Evolutionary conservation across 2,888 invertebrate genomes (phyloP).

Genomic region (Omphaloscelis lunosa): DNA sequence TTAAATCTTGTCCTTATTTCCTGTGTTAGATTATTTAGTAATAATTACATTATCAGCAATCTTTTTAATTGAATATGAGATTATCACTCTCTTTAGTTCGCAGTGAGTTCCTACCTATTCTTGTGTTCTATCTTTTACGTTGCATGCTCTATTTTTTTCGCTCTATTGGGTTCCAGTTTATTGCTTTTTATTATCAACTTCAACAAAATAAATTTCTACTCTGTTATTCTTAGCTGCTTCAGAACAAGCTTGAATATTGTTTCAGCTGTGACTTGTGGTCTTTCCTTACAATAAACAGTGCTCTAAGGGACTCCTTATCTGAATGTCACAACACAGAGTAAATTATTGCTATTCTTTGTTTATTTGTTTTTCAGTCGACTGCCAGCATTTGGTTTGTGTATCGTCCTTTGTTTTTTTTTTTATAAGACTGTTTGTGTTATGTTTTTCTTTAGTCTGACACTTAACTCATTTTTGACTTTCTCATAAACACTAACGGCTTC

Average conservation of each 20-base stretch:
- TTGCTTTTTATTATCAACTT: constrained; percentile 1
- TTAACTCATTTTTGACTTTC: too few species aligned
- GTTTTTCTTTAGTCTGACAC: constrained; percentile 10
- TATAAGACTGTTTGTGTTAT: constrained; percentile 3
- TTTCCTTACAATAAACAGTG: constrained; percentile 39
- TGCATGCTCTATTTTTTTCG: neutral
- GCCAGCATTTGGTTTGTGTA: constrained; percentile 39
- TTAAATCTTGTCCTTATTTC: too few species aligned
- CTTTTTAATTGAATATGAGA: neutral
- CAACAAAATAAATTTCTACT: neutral
- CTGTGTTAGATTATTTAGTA: neutral
- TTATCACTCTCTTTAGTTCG: neutral
- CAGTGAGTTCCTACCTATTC: neutral
- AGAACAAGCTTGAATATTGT: constrained; percentile 49
- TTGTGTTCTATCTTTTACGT: neutral
- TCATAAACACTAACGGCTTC: neutral
- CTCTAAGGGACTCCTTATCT: constrained; percentile 64
- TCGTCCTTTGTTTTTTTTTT: constrained; percentile 26
- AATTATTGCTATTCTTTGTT: constrained; percentile 64
- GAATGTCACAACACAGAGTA: constrained; percentile 56
- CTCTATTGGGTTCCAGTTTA: neutral
- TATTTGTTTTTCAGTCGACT: constrained; percentile 52
- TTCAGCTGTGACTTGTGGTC: constrained; percentile 53
- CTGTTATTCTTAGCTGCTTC: constrained; percentile 11
- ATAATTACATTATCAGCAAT: too few species aligned